phyloP scores from a whole-genome alignment of 2,888 invertebrate genomes.

The Blastobasis adustella region DNA sequence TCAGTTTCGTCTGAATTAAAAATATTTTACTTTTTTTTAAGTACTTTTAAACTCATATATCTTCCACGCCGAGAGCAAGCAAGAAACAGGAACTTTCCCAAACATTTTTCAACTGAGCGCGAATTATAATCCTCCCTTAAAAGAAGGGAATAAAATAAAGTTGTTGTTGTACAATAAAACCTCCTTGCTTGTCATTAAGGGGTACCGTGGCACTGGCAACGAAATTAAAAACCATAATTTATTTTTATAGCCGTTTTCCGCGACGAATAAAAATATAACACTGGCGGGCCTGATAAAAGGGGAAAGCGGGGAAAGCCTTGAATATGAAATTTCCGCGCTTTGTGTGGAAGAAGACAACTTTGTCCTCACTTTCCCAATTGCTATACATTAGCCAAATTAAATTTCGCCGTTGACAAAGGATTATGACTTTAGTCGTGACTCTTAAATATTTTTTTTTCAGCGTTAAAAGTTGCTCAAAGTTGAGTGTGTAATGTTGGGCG shows the following conservation, averaged over 20 bases:
- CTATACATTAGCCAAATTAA: background rate
- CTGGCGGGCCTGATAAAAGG: background rate
- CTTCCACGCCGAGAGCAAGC: too few relatives aligned
- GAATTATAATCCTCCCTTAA: background rate
- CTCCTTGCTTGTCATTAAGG: constrained; percentile 19
- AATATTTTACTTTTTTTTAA: too few relatives aligned
- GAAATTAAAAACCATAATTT: constrained; percentile 67
- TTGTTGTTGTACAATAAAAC: constrained; percentile 10
- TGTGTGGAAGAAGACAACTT: background rate
- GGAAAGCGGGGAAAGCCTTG: background rate
- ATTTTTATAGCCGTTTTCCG: constrained; percentile 51
- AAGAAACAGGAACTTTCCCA: too few relatives aligned
- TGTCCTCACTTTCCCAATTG: background rate
- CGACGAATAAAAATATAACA: constrained; percentile 27
- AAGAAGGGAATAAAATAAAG: constrained; percentile 5
- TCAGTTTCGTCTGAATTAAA: too few relatives aligned
- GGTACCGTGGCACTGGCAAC: constrained; percentile 21
- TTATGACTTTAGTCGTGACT: too few relatives aligned
- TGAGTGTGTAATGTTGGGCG: too few relatives aligned
- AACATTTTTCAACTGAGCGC: too few relatives aligned
- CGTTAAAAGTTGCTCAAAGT: too few relatives aligned
- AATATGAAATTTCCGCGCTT: background rate
- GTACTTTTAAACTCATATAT: too few relatives aligned
- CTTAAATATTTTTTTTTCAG: too few relatives aligned
- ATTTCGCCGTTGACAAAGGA: background rate